phyloP scores from a whole-genome alignment of 2,888 invertebrate genomes.

The Pachymerium ferrugineum region DNA sequence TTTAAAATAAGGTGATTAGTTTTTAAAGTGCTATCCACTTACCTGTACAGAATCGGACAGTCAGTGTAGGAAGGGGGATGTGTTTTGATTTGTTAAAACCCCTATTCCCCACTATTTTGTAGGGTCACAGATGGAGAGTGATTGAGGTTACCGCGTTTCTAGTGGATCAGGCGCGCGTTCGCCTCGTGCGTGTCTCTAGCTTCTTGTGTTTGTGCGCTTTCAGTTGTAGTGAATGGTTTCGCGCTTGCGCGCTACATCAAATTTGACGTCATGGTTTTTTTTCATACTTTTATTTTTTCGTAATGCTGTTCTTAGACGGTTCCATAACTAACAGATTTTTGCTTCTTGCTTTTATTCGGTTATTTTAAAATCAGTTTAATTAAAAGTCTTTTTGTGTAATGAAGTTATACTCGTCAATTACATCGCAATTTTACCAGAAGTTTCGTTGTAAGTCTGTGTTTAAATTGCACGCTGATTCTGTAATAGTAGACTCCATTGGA shows the following conservation, averaged over 20 bases:
- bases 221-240: not conserved
- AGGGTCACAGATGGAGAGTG: not conserved
- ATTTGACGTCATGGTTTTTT: not conserved
- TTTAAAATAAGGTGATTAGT: too few species aligned
- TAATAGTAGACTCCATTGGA: conserved; percentile 5
- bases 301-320: not conserved
- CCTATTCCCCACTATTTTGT: too few species aligned
- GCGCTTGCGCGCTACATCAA: not conserved
- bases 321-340: too few species aligned
- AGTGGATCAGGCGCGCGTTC: not conserved
- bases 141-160: not conserved
- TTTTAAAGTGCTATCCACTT: not conserved
- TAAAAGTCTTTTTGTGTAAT: too few species aligned
- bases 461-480: not conserved
- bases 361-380: too few species aligned
- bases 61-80: not conserved
- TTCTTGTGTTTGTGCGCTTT: conserved; percentile 9
- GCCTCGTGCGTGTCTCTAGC: conserved; percentile 18
- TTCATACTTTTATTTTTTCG: not conserved
- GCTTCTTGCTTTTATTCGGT: too few species aligned
- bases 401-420: too few species aligned
- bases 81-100: not conserved
- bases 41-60: not conserved
- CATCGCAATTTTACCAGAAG: too few species aligned
- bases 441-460: too few species aligned